Base-by-base conservation (phyloP, 2,888 invertebrate species). In the Euplagia quadripunctaria region DNA sequence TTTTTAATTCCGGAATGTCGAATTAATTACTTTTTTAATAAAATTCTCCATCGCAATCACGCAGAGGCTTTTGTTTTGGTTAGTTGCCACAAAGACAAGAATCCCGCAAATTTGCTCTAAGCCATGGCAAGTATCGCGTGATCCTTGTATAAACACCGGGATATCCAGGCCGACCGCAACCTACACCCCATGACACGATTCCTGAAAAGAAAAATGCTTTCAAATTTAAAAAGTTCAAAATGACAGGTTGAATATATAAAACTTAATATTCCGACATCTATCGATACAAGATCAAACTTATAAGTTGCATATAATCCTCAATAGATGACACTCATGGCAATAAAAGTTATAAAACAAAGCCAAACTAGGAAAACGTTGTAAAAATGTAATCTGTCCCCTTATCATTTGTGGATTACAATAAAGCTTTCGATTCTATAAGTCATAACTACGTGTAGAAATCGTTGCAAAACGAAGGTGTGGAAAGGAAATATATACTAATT, bases 131-230 rank as follows among this genome's bases (percentile, higher is more conserved):
- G 86, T 97, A 97, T 81, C 96, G 95, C 0, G 97, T 95, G 17
- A 97, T 97, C 79, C 97, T 94, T 0, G 97, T 97, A 86, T 98
- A 98, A 7, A 98, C 97, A 4, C 97, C 97, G 0, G 97, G 97
- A 86, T 97, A 97, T 0, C 97, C 97, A 9, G 97, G 97, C 79
- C 97, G 93, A 0, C 97, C 97, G 86, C 97, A 97, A 2, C 97
- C 97, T 0, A 98, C 98, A 16, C 98, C 98, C 98, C 98, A 98
- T 0, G 98, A 98, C 0, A 98, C 98, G 82, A 98, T 97, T 52
- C 97, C 97, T 97, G 92, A 17, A 96, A 71, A 55, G n/a, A 72
- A 61, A 67, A 20, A 52, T 51, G 7, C 43, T 16, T 65, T 31
- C 11, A 0, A 52, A 52, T 31, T 41, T 17, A 31, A 11, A 52